These are phyloP conservation scores for Manis pentadactyla DNA, from an alignment of 2,797 vertebrate species.

Conservation along the genomic window DNA sequence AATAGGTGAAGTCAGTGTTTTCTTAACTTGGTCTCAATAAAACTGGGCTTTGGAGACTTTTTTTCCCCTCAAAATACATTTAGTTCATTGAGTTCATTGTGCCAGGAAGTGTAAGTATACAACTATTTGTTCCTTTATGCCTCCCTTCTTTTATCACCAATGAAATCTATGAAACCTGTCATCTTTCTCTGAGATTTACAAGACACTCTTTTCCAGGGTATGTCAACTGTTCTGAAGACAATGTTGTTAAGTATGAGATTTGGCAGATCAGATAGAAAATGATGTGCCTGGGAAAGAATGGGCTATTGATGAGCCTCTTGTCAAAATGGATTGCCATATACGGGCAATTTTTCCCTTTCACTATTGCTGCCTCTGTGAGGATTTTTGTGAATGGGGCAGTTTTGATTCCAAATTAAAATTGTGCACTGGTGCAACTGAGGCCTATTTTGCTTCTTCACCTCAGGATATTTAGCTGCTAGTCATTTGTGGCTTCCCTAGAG, in stretches of 20 bases:
- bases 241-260: conserved; percentile 77
- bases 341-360: conserved; percentile 40
- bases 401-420: conserved; percentile 70
- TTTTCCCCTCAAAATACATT: not conserved
- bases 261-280: conserved; percentile 83
- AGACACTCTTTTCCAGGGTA: conserved; percentile 60
- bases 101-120: not conserved
- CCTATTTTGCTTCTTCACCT: not conserved
- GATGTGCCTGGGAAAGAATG: conserved; percentile 75
- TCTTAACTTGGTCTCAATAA: conserved; percentile 30
- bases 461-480: not conserved
- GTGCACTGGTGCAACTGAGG: not conserved
- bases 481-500: conserved; percentile 34
- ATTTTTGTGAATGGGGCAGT: conserved; percentile 73
- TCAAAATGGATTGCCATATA: conserved; percentile 75
- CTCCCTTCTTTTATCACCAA: conserved; percentile 63
- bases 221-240: conserved; percentile 77
- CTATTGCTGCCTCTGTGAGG: conserved; percentile 67
- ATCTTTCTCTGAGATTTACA: conserved; percentile 81
- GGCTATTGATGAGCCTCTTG: conserved; percentile 78
- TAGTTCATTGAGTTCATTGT: not conserved
- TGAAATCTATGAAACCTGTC: conserved; percentile 75
- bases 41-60: not conserved
- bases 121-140: conserved; percentile 30
- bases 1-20: conserved; percentile 20